Evolutionary conservation across 2,797 vertebrate genomes (phyloP), one percentile per base, ranked within the genome.

Genomic region (Huso huso): DNA sequence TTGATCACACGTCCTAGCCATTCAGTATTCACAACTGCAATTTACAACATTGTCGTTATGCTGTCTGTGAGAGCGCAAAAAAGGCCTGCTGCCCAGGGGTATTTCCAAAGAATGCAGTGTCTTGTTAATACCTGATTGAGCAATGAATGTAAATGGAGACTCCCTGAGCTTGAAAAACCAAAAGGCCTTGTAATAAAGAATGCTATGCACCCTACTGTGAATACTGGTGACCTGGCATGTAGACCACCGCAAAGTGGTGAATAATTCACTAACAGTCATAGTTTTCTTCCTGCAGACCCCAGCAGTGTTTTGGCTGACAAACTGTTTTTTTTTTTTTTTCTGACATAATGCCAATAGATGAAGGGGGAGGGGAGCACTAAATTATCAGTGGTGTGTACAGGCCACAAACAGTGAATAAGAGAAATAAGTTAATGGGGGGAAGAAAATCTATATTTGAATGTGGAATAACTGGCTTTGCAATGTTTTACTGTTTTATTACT

Each of bases 41-140:
- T 85, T 86, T 82, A 86, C 77, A 85, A 74, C 74, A 71, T 77
- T 80, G 76, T 75, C 74, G 74, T 75, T 0, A 6, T 79, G 83
- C 78, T 64, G 73, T 84, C 76, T 73, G 58, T 68, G 68, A 77
- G 64, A 37, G 37, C 4, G 5, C 37, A 37, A 37, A 37, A 37
- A 37, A 37, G 4, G 37, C 5, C 5, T 75, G 73, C 83, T 82
- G 82, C 86, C 86, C 83, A 85, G 81, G 85, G 86, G 82, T 83
- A 82, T 79, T 76, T 83, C 76, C 77, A 81, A 88, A 87, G 84
- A 87, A 88, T 87, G 83, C 73, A 67, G 73, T 70, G 81, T 86
- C 85, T 86, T 87, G 85, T 88, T 84, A 86, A 86, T 86, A 87
- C 84, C 82, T 87, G 86, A 87, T 84, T 81, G 76, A 73, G 78